These are phyloP conservation scores for Lacerta bilineata DNA, from an alignment of 2,797 vertebrate genomes.

Conservation along the genomic window DNA sequence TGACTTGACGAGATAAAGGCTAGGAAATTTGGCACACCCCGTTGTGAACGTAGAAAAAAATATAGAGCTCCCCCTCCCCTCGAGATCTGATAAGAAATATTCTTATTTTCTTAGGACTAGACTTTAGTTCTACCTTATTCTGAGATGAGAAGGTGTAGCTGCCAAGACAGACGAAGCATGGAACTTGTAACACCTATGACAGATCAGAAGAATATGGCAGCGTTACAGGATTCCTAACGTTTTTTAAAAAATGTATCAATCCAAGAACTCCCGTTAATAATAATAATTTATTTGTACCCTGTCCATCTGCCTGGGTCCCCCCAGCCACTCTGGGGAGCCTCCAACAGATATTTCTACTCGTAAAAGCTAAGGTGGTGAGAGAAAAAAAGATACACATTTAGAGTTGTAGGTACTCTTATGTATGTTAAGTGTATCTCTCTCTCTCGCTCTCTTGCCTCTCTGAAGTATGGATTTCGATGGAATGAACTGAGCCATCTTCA, in stretches of 20 bases:
- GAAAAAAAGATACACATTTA: not conserved
- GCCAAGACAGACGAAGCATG: conserved; percentile 10
- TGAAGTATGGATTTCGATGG: not conserved
- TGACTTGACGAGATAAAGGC: conserved; percentile 23
- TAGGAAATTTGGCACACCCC: conserved; percentile 17
- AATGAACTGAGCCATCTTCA: not conserved
- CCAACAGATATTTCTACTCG: no score
- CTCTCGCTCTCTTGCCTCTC: not conserved
- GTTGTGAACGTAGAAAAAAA: not conserved
- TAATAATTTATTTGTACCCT: no score
- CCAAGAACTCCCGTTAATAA: not conserved
- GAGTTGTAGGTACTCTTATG: not conserved
- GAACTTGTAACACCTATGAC: conserved; percentile 20
- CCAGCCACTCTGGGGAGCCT: no score
- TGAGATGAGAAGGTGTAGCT: not conserved
- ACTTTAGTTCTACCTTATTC: conserved; percentile 15
- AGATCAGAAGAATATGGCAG: not conserved
- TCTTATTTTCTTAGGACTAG: not conserved
- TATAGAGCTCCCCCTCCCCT: not conserved
- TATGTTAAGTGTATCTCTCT: no score
- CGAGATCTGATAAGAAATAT: conserved; percentile 4
- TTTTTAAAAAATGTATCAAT: not conserved
- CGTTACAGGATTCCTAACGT: not conserved
- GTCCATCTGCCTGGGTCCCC: no score
- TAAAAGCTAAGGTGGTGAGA: not conserved